Evolutionary conservation across 1,140 invertebrate species (phyloP), one percentile per base, ranked within the genome.

Genomic region (Scaptomyza pallida): DNA sequence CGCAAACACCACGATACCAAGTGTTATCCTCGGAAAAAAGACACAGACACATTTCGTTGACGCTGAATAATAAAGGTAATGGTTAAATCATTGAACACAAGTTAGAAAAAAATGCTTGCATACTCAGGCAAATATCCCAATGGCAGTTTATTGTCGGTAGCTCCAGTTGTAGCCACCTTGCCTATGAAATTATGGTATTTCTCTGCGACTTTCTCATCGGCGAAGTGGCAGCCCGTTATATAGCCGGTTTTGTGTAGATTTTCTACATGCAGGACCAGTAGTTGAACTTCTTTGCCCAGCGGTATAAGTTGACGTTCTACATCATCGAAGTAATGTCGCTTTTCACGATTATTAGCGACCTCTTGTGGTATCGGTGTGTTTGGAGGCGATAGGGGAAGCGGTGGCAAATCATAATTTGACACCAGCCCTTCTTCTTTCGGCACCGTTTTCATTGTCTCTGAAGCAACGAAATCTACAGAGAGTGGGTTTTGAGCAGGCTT

Each of bases 1-100:
- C 26, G 15, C 81, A 86, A 21, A 78, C 56, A 12, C 74, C 74
- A 3, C 81, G 81, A 15, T 86, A 88, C 82, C 81, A 86, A 0
- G 5, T 3, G 3, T 62, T 51, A 37, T 86, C 81, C 6, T 72
- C 82, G 8, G 8, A 6, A 37, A 44, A 86, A 3, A 68, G 9
- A 1, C 64, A 23, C 40, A 71, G 4, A 16, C 82, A 88, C 23
- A 81, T 1, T 69, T 86, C 81, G 0, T 71, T 70, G 54, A 88
- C 37, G 8, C 81, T 86, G 17, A 16, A 26, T 2, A 33, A 15
- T 35, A 3, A 19, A 16, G 0, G 8, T 3, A 16, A n/a, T 13
- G 5, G 12, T 12, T 4, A 21, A 57, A 37, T 37, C n/a, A 26
- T 26, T 16, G 13, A 41, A 44, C 2, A 0, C 0, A 5, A 21